phyloP scores from a whole-genome alignment of 2,113 vertebrate species.

The Oreotrochilus melanogaster region DNA sequence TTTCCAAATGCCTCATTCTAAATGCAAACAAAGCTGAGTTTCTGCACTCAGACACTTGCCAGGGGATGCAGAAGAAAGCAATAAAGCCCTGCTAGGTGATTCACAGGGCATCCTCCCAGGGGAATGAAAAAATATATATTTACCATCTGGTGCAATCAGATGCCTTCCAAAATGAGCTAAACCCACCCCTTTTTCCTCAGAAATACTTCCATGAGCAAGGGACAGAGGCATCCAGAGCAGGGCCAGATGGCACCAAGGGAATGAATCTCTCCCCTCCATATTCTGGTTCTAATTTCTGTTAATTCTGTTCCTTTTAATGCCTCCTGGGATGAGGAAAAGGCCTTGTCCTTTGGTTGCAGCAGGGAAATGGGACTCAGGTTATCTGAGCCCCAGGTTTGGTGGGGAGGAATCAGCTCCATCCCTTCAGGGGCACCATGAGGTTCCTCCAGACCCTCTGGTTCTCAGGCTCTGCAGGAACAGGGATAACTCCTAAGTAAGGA shows the following conservation, averaged over 20 bases:
- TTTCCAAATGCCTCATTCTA: slow-evolving; percentile 3
- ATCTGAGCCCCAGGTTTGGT: not conserved
- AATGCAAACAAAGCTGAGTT: not conserved
- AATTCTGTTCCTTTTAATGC: not conserved
- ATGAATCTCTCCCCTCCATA: not conserved
- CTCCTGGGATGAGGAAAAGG: not conserved
- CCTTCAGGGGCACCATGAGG: too few species aligned
- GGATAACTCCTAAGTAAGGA: not conserved
- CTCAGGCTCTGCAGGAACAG: not conserved
- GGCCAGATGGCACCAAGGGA: not conserved
- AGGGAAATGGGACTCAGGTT: not conserved
- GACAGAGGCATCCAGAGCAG: not conserved
- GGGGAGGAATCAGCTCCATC: not conserved
- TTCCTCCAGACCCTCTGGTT: not conserved
- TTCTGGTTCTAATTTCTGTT: not conserved
- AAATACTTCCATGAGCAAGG: not conserved
- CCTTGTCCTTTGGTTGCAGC: not conserved
- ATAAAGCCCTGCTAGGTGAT: slow-evolving; percentile 42
- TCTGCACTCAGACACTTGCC: not conserved
- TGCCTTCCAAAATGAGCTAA: not conserved
- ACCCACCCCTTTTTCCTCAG: not conserved
- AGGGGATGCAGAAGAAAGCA: slow-evolving; percentile 49
- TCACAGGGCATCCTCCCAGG: slow-evolving; percentile 15
- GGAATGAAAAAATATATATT: not conserved
- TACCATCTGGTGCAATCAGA: slow-evolving; percentile 31